Conservation (phyloP, 1,140 invertebrate species). For the Gyrodactylus salaris region DNA sequence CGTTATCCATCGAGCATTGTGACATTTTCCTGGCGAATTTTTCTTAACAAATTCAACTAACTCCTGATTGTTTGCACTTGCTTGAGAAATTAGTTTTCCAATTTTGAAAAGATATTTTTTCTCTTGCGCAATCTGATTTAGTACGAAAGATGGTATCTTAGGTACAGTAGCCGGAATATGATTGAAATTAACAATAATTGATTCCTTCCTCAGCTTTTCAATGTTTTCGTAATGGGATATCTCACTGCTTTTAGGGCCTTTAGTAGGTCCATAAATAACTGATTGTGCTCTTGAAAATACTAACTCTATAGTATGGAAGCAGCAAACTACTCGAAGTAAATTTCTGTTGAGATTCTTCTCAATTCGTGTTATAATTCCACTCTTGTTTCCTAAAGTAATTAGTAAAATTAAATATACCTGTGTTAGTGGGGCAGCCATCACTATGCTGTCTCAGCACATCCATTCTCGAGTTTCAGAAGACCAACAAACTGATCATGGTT, state of each 20-base stretch:
- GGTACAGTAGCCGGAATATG: not conserved
- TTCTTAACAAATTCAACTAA: not conserved
- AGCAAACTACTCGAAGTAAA: not conserved
- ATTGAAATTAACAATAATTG: not conserved
- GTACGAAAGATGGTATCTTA: not conserved
- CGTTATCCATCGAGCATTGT: not conserved
- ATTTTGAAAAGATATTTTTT: not conserved
- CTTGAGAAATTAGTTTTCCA: not conserved
- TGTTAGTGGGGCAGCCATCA: not conserved
- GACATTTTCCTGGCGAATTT: not conserved
- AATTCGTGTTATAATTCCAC: not conserved
- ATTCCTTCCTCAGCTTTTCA: not conserved
- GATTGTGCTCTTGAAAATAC: not conserved
- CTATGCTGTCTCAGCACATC: not conserved
- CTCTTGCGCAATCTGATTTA: not conserved
- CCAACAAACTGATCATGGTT: not conserved
- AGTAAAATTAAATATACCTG: not conserved
- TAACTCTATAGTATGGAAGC: too few species aligned
- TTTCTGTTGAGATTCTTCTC: not conserved
- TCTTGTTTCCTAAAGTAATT: not conserved
- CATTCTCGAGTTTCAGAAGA: not conserved
- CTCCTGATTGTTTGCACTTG: not conserved
- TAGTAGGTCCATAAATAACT: not conserved
- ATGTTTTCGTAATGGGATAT: not conserved
- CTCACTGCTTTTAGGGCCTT: not conserved